Percentiles rank a stretch among this genome's conserved stretches.
phyloP scores from a whole-genome alignment of 2,888 invertebrate genomes.

The Macrosoma leucophasiata region DNA sequence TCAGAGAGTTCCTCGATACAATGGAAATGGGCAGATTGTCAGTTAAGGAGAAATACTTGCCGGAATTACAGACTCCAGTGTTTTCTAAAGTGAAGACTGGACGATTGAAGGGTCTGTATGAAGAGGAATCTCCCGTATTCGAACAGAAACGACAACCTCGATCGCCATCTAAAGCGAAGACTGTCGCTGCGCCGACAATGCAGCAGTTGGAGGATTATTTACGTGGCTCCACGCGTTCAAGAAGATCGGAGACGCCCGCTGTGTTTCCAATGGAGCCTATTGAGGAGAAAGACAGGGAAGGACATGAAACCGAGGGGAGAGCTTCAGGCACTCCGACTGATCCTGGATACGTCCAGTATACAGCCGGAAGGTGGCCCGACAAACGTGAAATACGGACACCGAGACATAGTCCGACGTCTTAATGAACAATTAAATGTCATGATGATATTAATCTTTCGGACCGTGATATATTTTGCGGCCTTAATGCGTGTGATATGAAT shows the following conservation, averaged over 20 bases:
- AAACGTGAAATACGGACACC: slow-evolving; percentile 75
- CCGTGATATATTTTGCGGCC: too few relatives aligned
- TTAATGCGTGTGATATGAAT: too few relatives aligned
- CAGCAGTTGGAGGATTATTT: slow-evolving; percentile 70
- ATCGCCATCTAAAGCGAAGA: slow-evolving; percentile 56
- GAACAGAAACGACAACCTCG: slow-evolving; percentile 48
- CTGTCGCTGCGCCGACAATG: slow-evolving; percentile 58
- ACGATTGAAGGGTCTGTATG: slow-evolving; percentile 50
- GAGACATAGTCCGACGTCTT: slow-evolving; percentile 71
- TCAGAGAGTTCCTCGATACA: slow-evolving; percentile 56
- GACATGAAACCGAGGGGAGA: slow-evolving; percentile 50
- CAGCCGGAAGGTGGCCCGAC: slow-evolving; percentile 81
- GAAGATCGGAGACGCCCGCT: slow-evolving; percentile 57
- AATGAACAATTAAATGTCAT: too few relatives aligned
- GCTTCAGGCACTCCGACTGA: slow-evolving; percentile 81
- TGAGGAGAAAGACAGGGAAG: slow-evolving; percentile 53
- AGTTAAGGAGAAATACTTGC: slow-evolving; percentile 61
- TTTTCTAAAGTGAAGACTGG: slow-evolving; percentile 65
- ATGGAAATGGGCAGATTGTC: slow-evolving; percentile 51
- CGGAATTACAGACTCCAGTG: slow-evolving; percentile 66
- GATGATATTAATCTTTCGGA: too few relatives aligned
- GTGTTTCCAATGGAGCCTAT: slow-evolving; percentile 73
- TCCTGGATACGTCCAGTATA: slow-evolving; percentile 84
- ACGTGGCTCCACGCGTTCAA: slow-evolving; percentile 45
- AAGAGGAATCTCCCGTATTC: slow-evolving; percentile 54